Evolutionary conservation across 2,888 invertebrate genomes (phyloP), one percentile per base, ranked within the genome.

Genomic region (Acrobeloides nanus): DNA sequence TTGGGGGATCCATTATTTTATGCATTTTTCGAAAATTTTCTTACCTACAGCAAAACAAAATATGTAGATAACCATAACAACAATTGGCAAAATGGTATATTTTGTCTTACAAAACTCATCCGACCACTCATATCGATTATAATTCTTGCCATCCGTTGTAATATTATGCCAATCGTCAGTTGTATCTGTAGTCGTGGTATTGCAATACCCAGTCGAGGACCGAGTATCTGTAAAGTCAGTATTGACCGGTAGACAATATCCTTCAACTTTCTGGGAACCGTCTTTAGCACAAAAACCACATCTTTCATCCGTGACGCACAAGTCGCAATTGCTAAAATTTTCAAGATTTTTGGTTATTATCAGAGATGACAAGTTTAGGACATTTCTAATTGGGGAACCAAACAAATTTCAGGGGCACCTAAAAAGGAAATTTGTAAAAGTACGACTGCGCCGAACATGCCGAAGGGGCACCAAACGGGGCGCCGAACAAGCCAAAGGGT

Each of bases 211-310:
- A 21, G 39, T 29, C 1, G 27, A 20, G 20, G 59, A 53, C 10
- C 37, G 23, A 12, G 10, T 12, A 17, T 54, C 40, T 20, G 51
- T 20, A 3, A 54, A 27, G 24, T 33, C 32, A 5, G 29, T 39
- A 17, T 50, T 48, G 7, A 58, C 17, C 5, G 64, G 61, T 17
- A 62, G 42, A 41, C 64, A 62, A 23, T 47, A 54, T 3, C 63
- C 64, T 2, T 18, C 29, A 25, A 40, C 24, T 10, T 23, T 23
- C 12, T 29, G 25, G 27, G 42, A 21, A 2, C 32, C 46, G 4
- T 40, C 40, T 1, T 49, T 45, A 6, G 38, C 24, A 46, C 69
- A 70, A 49, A 68, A 69, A 1, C 80, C 80, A 63, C 80, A 80
- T 4, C 64, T 48, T 7, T 55, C 57, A 29, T 74, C 68, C 15